Conservation (phyloP, 2,888 invertebrate genomes). For the Andricus curvator region DNA sequence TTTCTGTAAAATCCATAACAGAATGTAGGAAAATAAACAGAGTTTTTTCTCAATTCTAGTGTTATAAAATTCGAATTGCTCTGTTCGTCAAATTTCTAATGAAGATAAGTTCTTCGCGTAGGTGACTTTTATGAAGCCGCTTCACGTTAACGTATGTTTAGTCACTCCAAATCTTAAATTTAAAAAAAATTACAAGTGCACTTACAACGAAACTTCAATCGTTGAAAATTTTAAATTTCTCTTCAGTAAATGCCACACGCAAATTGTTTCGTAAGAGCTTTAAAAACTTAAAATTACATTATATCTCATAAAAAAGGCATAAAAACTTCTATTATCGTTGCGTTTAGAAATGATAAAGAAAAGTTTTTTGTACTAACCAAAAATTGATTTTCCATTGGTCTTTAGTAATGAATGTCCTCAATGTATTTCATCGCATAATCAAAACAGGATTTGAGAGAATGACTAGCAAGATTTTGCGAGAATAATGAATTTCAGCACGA, state of each 20-base stretch:
- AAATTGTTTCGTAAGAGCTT: not conserved
- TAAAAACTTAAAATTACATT: conserved; percentile 1
- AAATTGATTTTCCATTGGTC: not conserved
- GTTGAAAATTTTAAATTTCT: not conserved
- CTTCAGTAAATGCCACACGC: not conserved
- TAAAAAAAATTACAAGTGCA: no score
- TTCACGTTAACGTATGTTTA: no score
- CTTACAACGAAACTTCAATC: not conserved
- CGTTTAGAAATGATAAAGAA: not conserved
- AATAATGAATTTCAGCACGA: not conserved
- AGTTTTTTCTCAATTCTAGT: no score
- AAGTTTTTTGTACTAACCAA: not conserved
- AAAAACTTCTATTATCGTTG: conserved; percentile 1
- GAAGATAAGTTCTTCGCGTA: no score
- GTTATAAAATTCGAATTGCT: no score
- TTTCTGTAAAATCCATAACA: no score
- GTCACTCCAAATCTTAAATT: no score
- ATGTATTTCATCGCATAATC: not conserved
- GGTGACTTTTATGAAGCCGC: no score
- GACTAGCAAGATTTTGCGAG: not conserved
- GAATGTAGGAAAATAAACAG: no score
- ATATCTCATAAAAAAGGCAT: not conserved
- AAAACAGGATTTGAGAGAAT: not conserved
- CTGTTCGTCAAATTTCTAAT: no score
- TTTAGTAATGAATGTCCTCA: not conserved